Evolutionary conservation across 2,888 invertebrate species (phyloP).

Genomic region (Cephus runcator): DNA sequence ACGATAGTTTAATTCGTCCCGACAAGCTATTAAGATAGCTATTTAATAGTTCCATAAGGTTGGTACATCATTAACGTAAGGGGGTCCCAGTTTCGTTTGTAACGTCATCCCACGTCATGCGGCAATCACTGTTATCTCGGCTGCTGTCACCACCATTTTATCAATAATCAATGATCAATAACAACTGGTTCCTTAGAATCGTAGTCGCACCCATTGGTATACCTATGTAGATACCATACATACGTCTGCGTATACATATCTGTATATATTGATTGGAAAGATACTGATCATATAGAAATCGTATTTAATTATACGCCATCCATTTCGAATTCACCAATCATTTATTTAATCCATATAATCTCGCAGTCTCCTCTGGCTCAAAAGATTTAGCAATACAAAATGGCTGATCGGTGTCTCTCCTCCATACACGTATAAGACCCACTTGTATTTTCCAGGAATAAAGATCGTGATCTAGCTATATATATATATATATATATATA

Average conservation of each 20-base stretch:
- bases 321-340: neutral
- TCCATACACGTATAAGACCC: neutral
- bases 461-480: neutral
- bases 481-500: too few relatives aligned
- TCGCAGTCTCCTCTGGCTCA: neutral
- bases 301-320: neutral
- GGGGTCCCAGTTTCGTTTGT: conserved; percentile 8
- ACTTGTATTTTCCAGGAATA: neutral
- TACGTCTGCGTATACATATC: neutral
- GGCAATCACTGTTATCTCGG: conserved; percentile 16
- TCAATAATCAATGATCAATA: conserved; percentile 19
- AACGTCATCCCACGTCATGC: conserved; percentile 11
- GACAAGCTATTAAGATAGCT: conserved; percentile 19
- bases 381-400: neutral
- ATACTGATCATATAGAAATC: neutral
- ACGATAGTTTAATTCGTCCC: conserved; percentile 14
- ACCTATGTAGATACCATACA: neutral
- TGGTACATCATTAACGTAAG: conserved; percentile 14
- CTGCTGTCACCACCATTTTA: conserved; percentile 14
- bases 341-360: neutral
- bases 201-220: neutral
- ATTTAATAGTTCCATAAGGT: conserved; percentile 20
- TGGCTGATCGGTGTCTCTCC: neutral
- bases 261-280: neutral
- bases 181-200: neutral